Evolutionary conservation across 2,113 vertebrate species (phyloP).

Genomic region (Menidia beryllina): DNA sequence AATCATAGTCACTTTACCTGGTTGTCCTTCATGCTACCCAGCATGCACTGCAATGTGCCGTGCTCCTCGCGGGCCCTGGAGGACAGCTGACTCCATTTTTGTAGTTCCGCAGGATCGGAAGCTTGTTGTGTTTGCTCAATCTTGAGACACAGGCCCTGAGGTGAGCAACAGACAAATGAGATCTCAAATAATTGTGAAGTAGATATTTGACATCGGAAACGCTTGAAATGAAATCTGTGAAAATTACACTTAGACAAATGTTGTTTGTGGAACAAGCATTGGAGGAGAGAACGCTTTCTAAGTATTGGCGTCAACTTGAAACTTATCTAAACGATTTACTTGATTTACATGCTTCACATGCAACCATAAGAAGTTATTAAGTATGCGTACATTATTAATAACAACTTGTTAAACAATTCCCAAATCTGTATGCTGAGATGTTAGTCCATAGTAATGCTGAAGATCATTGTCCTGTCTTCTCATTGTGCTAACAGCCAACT

Average conservation of each 20-base stretch:
- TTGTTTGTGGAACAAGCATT: no score
- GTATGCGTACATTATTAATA: neutral
- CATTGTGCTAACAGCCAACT: slow-evolving; percentile 15
- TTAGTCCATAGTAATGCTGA: neutral
- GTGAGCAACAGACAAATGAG: slow-evolving; percentile 19
- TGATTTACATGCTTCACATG: neutral
- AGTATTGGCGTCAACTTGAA: neutral
- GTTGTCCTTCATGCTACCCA: slow-evolving; percentile 87
- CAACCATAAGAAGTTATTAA: neutral
- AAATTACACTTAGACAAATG: neutral
- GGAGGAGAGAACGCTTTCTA: neutral
- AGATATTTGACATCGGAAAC: neutral
- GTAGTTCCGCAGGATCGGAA: slow-evolving; percentile 83
- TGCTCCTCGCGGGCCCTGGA: slow-evolving; percentile 83
- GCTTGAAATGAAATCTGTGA: neutral
- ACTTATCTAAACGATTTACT: neutral
- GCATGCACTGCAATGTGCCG: slow-evolving; percentile 86
- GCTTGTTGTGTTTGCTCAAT: slow-evolving; percentile 87
- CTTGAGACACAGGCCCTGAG: slow-evolving; percentile 82
- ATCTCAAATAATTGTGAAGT: neutral
- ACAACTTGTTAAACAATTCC: neutral
- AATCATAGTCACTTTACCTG: slow-evolving; percentile 81
- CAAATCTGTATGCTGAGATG: neutral
- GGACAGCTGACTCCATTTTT: slow-evolving; percentile 86
- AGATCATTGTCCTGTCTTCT: neutral